phyloP scores from a whole-genome alignment of 2,797 vertebrate species.

The Eidolon dupreanum region DNA sequence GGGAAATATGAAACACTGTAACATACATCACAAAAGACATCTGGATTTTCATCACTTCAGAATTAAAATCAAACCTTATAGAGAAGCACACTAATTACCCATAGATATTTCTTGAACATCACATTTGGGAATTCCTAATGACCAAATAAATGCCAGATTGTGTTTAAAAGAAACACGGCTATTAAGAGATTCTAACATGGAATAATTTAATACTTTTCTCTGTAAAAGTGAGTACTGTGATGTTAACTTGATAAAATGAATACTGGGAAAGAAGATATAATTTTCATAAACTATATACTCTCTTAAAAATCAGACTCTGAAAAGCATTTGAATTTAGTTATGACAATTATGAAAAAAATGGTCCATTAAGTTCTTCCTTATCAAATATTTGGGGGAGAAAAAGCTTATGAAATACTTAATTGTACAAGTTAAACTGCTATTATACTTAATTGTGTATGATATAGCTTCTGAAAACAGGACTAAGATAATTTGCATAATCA shows the following conservation, averaged over 20 bases:
- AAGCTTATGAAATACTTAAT: neutral
- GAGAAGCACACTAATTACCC: neutral
- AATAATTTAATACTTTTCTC: neutral
- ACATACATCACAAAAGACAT: neutral
- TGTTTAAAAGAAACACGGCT: neutral
- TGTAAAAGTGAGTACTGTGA: neutral
- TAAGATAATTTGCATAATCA: neutral
- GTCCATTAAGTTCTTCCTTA: neutral
- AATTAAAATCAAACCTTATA: constrained; percentile 16
- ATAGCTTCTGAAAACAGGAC: neutral
- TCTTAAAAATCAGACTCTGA: neutral
- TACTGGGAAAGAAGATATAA: neutral
- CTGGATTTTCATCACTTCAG: neutral
- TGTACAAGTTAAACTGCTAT: neutral
- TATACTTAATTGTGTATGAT: neutral
- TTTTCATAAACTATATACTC: neutral
- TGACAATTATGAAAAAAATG: neutral
- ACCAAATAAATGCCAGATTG: neutral
- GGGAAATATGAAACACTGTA: constrained; percentile 14
- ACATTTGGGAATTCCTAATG: neutral
- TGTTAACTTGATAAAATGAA: neutral
- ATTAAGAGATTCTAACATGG: constrained; percentile 2
- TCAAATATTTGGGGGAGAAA: neutral
- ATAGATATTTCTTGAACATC: neutral
- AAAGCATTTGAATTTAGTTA: neutral